Evolutionary conservation across 2,797 vertebrate species (phyloP).

Genomic region (Tangara arthus): DNA sequence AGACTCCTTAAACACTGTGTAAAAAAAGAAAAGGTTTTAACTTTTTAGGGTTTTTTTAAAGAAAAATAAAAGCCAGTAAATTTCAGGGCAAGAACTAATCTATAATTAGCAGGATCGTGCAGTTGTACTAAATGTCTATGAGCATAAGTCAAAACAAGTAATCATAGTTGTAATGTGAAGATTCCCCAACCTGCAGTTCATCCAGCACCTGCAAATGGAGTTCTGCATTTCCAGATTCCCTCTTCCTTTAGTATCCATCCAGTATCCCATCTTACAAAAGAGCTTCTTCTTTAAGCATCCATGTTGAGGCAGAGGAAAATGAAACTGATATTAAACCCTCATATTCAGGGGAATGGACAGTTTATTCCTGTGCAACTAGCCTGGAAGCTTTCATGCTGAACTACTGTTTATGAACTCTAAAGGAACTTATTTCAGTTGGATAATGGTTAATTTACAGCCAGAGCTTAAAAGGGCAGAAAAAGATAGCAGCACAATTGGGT

Average conservation of each 20-base stretch:
- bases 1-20: neutral
- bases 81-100: neutral
- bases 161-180: neutral
- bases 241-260: neutral
- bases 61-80: neutral
- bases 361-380: neutral
- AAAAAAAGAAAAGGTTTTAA: neutral
- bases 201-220: neutral
- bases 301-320: neutral
- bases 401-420: conserved; percentile 60
- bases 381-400: conserved; percentile 35
- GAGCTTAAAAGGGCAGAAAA: conserved; percentile 63
- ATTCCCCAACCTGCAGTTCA: neutral
- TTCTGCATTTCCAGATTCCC: neutral
- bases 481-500: conserved; percentile 61
- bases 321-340: neutral
- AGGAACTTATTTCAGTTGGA: conserved; percentile 51
- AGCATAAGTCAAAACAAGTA: neutral
- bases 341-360: neutral
- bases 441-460: conserved; percentile 69
- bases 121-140: neutral
- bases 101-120: neutral
- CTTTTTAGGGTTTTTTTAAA: neutral
- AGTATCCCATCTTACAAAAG: neutral
- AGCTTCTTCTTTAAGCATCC: neutral